Base-by-base conservation (phyloP, 2,113 vertebrate genomes). In the Mus spicilegus region DNA sequence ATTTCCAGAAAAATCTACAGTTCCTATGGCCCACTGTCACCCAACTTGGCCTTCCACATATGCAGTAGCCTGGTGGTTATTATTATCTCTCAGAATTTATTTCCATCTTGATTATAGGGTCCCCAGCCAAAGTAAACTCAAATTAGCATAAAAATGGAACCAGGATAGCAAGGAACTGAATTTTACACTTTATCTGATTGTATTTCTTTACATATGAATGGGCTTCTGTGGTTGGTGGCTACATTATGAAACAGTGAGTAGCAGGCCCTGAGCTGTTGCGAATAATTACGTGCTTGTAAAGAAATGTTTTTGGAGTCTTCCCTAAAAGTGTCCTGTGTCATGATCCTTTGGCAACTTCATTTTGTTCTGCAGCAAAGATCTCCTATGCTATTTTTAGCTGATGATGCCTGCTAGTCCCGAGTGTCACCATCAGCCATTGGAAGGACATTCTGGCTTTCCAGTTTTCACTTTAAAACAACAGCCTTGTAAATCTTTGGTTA, bases 121-220 rank as follows among this genome's bases (percentile, higher is more conserved):
- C 22, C 75, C 17, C 11, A 54, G 51, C 20, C 72, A 84, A 67
- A 75, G 20, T n/a, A 75, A 42, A 36, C 85, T 70, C 81, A 42
- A 46, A 78, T 54, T 85, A 28, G 22, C 20, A 61, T 89, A 24
- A 91, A 87, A 56, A 17, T 6, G 51, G n/a, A 49, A 10, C 7
- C 36, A 72, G 26, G 56, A n/a, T 17, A 90, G 4, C 69, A 22
- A 96, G 5, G n/a, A 78, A 58, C 2, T 81, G 5, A 51, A 72
- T 33, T 87, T 95, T 49, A 26, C 58, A 61, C 92, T 69, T 39
- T 54, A 69, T 39, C 84, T 63, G 12, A 89, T 67, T 81, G 72
- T 39, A 89, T 51, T 85, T 80, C 42, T 70, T 89, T 93, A 78
- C 42, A 90, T 28, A 61, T 81, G 89, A 84, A 69, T n/a, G 49